Evolutionary conservation across 2,888 invertebrate genomes (phyloP).

Genomic region (Pediacus dermestoides): DNA sequence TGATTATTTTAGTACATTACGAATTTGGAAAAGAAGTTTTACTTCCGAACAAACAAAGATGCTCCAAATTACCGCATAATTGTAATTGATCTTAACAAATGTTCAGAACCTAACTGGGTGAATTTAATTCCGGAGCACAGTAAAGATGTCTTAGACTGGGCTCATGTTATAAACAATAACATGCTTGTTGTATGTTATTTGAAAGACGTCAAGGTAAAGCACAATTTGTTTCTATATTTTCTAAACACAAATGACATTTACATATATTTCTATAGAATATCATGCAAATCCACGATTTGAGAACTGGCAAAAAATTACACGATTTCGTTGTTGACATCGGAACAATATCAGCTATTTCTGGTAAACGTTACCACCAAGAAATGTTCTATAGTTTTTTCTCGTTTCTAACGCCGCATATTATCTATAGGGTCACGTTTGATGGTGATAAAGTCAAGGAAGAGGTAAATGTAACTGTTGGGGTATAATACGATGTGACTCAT

Average conservation of each 20-base stretch:
- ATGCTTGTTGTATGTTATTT: slow-evolving; percentile 86
- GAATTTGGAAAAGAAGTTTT: slow-evolving; percentile 76
- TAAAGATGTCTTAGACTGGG: slow-evolving; percentile 88
- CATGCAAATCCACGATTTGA: slow-evolving; percentile 74
- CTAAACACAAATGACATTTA: neutral
- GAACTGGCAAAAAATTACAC: slow-evolving; percentile 67
- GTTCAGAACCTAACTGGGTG: slow-evolving; percentile 73
- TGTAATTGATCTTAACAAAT: slow-evolving; percentile 72
- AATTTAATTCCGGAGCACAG: slow-evolving; percentile 80
- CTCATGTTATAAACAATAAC: slow-evolving; percentile 76
- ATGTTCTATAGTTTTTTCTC: slow-evolving; percentile 94
- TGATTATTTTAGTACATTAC: slow-evolving; percentile 73
- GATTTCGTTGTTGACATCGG: slow-evolving; percentile 83
- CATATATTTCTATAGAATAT: slow-evolving; percentile 60
- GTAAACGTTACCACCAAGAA: slow-evolving; percentile 79
- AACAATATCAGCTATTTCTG: slow-evolving; percentile 78
- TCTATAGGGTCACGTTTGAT: slow-evolving; percentile 79
- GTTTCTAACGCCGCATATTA: slow-evolving; percentile 84
- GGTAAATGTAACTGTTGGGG: slow-evolving; percentile 41
- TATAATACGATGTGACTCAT: slow-evolving; percentile 13
- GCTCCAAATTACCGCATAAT: slow-evolving; percentile 90
- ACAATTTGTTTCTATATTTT: neutral
- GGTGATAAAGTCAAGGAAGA: slow-evolving; percentile 57
- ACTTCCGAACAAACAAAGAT: slow-evolving; percentile 89
- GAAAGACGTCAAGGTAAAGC: slow-evolving; percentile 84